These are phyloP conservation scores for Taurulus bubalis DNA, from an alignment of 2,113 vertebrate genomes.

Conservation along the genomic window DNA sequence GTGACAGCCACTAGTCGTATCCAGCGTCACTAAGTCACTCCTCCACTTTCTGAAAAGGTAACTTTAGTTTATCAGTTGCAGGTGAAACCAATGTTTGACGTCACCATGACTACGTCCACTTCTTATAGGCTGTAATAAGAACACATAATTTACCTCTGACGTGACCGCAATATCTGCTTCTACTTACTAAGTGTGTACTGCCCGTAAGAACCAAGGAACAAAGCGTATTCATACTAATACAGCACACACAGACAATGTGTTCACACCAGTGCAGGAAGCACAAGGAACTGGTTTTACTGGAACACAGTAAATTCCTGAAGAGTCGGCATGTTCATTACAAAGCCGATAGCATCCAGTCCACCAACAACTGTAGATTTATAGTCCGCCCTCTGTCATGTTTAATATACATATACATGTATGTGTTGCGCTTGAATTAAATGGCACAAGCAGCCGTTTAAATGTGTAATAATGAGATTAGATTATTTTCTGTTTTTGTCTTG, in stretches of 20 bases:
- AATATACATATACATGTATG: slow-evolving; percentile 6
- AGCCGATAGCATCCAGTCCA: slow-evolving; percentile 44
- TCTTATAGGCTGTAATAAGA: too few relatives aligned
- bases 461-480: too few relatives aligned
- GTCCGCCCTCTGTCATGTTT: slow-evolving; percentile 15
- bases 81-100: too few relatives aligned
- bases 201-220: too few relatives aligned
- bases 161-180: not conserved
- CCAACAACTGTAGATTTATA: slow-evolving; percentile 56
- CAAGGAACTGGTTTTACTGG: slow-evolving; percentile 32
- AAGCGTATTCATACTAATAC: too few relatives aligned
- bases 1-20: too few relatives aligned
- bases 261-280: not conserved
- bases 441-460: not conserved
- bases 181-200: too few relatives aligned
- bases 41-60: too few relatives aligned
- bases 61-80: too few relatives aligned
- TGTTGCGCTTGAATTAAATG: not conserved
- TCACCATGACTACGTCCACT: too few relatives aligned
- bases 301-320: slow-evolving; percentile 54
- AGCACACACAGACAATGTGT: not conserved
- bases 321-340: slow-evolving; percentile 59
- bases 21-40: too few relatives aligned
- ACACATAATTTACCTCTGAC: not conserved
- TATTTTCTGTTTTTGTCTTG: not conserved